phyloP scores from a whole-genome alignment of 2,888 invertebrate genomes.

The Rhopalosiphum nymphaeae region DNA sequence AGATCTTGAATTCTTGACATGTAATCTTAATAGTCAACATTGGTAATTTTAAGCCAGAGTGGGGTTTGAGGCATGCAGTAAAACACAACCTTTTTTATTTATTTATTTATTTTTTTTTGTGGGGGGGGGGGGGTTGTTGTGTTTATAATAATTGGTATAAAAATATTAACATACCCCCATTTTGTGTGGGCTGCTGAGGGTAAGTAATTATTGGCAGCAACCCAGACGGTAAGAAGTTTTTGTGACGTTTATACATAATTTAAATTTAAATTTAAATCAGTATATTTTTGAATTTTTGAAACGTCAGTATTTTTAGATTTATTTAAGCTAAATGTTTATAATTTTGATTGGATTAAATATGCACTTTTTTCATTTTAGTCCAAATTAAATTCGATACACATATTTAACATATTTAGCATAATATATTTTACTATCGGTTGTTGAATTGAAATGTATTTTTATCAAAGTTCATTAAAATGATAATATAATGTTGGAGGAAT shows the following conservation, averaged over 20 bases:
- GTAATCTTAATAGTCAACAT: neutral
- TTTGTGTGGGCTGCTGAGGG: neutral
- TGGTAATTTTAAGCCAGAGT: neutral
- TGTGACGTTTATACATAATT: neutral
- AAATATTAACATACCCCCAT: neutral
- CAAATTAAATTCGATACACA: neutral
- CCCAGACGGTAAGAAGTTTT: neutral
- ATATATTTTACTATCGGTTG: neutral
- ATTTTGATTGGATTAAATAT: neutral
- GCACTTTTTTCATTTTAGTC: neutral
- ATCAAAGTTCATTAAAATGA: neutral
- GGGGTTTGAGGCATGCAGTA: neutral
- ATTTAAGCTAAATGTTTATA: neutral
- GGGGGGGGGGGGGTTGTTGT: neutral
- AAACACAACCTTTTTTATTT: neutral
- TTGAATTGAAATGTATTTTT: neutral
- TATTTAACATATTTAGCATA: no score
- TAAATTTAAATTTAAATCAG: neutral
- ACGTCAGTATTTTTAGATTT: neutral
- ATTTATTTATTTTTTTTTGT: neutral
- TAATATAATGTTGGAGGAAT: neutral
- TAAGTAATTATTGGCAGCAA: neutral
- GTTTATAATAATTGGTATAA: neutral
- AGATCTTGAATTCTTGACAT: neutral
- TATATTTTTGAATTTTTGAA: neutral